phyloP scores from a whole-genome alignment of 2,113 vertebrate species.

The Enhydra lutris region DNA sequence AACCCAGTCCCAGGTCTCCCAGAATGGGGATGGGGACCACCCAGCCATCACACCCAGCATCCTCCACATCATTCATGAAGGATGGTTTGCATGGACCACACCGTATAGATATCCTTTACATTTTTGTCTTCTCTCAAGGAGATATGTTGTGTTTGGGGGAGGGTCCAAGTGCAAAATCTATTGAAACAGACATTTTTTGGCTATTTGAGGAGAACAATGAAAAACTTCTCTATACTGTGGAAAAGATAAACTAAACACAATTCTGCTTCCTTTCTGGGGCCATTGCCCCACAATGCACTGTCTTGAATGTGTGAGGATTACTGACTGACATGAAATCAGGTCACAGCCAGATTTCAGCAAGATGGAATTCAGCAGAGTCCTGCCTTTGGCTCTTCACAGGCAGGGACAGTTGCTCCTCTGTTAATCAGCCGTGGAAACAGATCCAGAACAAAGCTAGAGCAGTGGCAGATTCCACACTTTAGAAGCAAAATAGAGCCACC shows the following conservation, averaged over 20 bases:
- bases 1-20: neutral
- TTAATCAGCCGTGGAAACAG: neutral
- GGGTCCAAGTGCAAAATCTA: neutral
- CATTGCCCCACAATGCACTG: neutral
- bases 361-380: neutral
- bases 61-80: neutral
- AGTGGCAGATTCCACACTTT: neutral
- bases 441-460: neutral
- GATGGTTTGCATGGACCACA: neutral
- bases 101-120: neutral
- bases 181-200: neutral
- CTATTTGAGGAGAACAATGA: neutral
- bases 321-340: neutral
- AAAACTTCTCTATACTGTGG: neutral
- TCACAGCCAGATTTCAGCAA: neutral
- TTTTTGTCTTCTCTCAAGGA: neutral
- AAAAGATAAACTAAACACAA: neutral
- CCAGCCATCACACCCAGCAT: accelerated
- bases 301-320: neutral
- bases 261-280: neutral
- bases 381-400: neutral
- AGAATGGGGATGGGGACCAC: neutral
- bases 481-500: neutral
- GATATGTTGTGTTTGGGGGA: neutral
- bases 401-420: neutral